These are phyloP conservation scores for Crypturellus tataupa DNA, from an alignment of 2,797 vertebrate species.

Conservation along the genomic window DNA sequence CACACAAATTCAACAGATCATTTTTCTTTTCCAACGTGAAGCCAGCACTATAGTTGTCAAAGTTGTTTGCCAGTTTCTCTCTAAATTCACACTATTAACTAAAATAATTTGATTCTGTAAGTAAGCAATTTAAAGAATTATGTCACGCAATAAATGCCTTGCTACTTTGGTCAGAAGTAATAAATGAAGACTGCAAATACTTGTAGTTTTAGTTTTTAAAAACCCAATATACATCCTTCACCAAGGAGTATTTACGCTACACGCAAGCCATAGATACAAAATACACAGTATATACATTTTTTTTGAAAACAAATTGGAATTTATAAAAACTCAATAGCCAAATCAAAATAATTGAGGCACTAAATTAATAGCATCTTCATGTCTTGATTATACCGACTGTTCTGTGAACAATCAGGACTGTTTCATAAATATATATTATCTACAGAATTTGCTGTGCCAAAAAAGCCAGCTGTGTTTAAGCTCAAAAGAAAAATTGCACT, in stretches of 20 bases:
- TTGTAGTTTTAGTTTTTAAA: constrained; percentile 64
- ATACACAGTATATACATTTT: constrained; percentile 75
- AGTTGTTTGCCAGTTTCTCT: constrained; percentile 5
- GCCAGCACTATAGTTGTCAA: constrained; percentile 38
- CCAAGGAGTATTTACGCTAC: constrained; percentile 69
- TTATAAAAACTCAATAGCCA: constrained; percentile 80
- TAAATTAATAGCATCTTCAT: constrained; percentile 78
- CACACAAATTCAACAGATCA: constrained; percentile 62
- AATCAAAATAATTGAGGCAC: constrained; percentile 81
- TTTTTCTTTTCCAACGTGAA: constrained; percentile 38
- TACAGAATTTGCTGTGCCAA: constrained; percentile 79
- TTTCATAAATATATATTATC: constrained; percentile 85
- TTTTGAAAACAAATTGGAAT: constrained; percentile 77
- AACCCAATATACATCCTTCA: constrained; percentile 74
- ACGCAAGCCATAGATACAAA: constrained; percentile 70
- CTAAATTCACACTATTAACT: constrained; percentile 40
- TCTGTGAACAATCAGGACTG: constrained; percentile 79
- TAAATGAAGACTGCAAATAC: constrained; percentile 66
- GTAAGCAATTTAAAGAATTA: constrained; percentile 55
- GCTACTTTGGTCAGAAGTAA: constrained; percentile 76
- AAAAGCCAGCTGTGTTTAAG: constrained; percentile 76
- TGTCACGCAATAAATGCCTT: constrained; percentile 60
- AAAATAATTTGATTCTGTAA: constrained; percentile 78
- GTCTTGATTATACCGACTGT: constrained; percentile 78
- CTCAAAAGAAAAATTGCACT: constrained; percentile 81